Evolutionary conservation across 2,113 vertebrate genomes (phyloP), one percentile per base, ranked within the genome.

Genomic region (Aythya baeri): DNA sequence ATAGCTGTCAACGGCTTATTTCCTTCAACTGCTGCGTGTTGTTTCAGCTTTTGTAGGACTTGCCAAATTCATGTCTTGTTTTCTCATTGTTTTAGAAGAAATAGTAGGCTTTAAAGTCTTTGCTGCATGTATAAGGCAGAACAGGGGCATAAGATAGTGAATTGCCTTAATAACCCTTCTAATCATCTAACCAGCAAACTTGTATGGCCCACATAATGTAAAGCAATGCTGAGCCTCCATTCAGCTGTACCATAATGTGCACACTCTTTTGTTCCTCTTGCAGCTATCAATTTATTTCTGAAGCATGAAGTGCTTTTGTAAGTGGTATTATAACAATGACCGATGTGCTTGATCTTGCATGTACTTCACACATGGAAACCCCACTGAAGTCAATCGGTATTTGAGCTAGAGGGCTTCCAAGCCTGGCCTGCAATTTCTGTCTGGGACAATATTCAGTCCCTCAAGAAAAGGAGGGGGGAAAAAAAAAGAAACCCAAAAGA

Each of bases 151-250:
- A 27, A 71, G 15, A 1, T 0, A 3, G 29, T 27, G 67, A 22
- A 16, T 16, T 18, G 15, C 46, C 15, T 8, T 29, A 11, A 26
- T 4, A 68, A 50, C 44, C 18, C 13, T 55, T 43, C 11, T 52
- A 59, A 22, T 52, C 57, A 22, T 23, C 55, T 17, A 31, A 27
- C 31, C 31, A 70, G 29, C 15, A 44, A 46, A 27, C 1, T 0
- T 1, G 11, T 23, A 13, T 2, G 27, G 44, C 49, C 57, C 17
- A 3, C 79, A 54, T n/a, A 4, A 3, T 2, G 41, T 0, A n/a
- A n/a, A 77, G 55, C 67, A 23, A 9, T 1, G 6, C 38, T 18
- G 86, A 55, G 22, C 9, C 21, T 67, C 75, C 14, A 0, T 54
- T 41, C 49, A 9, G 0, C 13, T 13, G 26, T 61, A 27, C 38